Base-by-base conservation (phyloP, 2,113 vertebrate genomes). In the Oxyura jamaicensis region DNA sequence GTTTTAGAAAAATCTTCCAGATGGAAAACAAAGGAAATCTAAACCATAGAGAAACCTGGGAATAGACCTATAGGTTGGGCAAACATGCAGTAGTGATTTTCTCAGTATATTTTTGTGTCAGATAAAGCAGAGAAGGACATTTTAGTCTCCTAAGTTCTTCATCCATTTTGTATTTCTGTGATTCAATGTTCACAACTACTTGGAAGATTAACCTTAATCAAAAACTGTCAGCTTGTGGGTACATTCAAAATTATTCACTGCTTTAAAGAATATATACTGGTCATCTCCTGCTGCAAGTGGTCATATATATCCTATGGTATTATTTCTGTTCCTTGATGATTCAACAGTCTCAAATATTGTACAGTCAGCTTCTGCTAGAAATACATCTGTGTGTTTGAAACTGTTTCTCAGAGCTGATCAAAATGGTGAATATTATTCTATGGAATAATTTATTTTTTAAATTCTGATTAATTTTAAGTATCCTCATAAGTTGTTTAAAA, bases 61-160 rank as follows among this genome's bases (percentile, higher is more conserved):
- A 83, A 90, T n/a, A 86, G 50, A 59, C 11, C 83, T 76, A 84
- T 33, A 84, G 60, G 10, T 31, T 86, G 35, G 55, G 86, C 68
- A 92, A 96, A 92, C 77, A 97, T 18, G 76, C 17, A 59, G 68
- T 69, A 91, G 39, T 52, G 66, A 59, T 74, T n/a, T 71, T 78
- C 86, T 71, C 10, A 83, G 53, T 31, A 33, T 53, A 59, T 63
- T 71, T 68, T 67, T 46, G 71, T 15, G 41, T n/a, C 10, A 93
- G 58, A 66, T 78, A 77, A 85, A 65, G 15, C 26, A 93, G 41
- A 81, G 22, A 88, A 63, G 16, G 11, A 3, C 18, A 41, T 86
- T 88, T 81, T 52, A 8, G 25, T 94, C 76, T 68, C 76, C 41
- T 80, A 65, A 92, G 55, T 31, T 59, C 60, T 75, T 60, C 75